phyloP scores from a whole-genome alignment of 1,140 invertebrate species.

The Sminthurinus signatus region DNA sequence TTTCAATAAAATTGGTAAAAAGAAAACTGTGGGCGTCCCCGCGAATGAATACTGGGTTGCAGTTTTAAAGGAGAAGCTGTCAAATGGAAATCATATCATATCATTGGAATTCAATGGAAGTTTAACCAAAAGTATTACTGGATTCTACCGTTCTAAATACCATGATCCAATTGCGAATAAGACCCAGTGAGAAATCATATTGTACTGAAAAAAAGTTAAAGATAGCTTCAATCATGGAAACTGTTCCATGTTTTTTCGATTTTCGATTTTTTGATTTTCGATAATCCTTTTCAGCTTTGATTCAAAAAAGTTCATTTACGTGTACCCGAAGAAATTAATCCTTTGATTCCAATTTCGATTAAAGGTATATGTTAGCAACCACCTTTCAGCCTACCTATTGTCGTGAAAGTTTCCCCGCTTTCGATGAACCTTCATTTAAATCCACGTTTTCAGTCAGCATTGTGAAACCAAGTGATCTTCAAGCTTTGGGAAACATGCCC shows the following conservation, averaged over 20 bases:
- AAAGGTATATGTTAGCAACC: slow-evolving; percentile 50
- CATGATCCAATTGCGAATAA: slow-evolving; percentile 52
- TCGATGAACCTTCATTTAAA: slow-evolving; percentile 89
- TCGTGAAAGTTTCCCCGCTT: slow-evolving; percentile 52
- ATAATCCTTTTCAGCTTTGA: too few species aligned
- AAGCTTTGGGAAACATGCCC: slow-evolving; percentile 73
- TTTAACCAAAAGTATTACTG: slow-evolving; percentile 59
- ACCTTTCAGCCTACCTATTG: slow-evolving; percentile 60
- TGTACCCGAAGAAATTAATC: not conserved
- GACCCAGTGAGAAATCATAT: slow-evolving; percentile 54
- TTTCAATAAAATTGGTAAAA: slow-evolving; percentile 30
- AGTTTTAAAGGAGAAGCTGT: slow-evolving; percentile 49
- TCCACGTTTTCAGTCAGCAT: slow-evolving; percentile 74
- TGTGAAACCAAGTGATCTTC: slow-evolving; percentile 60
- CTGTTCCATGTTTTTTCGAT: not conserved
- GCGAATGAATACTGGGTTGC: slow-evolving; percentile 63
- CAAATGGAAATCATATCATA: slow-evolving; percentile 56
- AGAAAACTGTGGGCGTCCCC: slow-evolving; percentile 49
- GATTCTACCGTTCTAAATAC: slow-evolving; percentile 73
- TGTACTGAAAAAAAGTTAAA: too few species aligned
- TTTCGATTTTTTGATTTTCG: not conserved
- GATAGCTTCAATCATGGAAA: too few species aligned
- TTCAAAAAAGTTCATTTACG: not conserved
- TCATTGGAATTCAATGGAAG: slow-evolving; percentile 61
- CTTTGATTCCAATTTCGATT: not conserved